phyloP scores from a whole-genome alignment of 2,113 vertebrate genomes.

The Trichomycterus rosablanca region DNA sequence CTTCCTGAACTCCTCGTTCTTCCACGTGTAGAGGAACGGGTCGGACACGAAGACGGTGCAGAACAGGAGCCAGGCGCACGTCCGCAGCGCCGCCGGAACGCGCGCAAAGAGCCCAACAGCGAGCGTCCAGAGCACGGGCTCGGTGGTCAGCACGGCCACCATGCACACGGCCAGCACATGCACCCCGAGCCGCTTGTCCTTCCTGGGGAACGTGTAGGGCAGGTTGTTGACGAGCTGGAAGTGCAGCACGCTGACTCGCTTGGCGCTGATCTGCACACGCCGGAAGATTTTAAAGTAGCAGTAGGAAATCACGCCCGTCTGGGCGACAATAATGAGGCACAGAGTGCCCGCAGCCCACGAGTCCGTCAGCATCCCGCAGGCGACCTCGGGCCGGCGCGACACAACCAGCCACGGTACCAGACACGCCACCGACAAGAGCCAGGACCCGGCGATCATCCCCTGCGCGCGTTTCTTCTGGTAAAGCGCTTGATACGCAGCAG shows the following conservation, averaged over 20 bases:
- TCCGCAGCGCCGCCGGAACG: conserved; percentile 67
- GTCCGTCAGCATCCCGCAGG: conserved; percentile 48
- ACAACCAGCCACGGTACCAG: conserved; percentile 68
- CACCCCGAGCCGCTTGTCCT: conserved; percentile 74
- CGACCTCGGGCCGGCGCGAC: conserved; percentile 10
- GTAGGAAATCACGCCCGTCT: conserved; percentile 74
- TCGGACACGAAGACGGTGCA: conserved; percentile 78
- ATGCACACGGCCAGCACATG: conserved; percentile 78
- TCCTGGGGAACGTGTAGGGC: conserved; percentile 65
- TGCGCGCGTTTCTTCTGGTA: conserved; percentile 76
- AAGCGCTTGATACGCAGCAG: conserved; percentile 77
- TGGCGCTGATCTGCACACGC: conserved; percentile 77
- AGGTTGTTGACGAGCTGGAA: conserved; percentile 81
- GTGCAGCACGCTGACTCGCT: conserved; percentile 81
- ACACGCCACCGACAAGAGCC: conserved; percentile 72
- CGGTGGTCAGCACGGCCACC: conserved; percentile 76
- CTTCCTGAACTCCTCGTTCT: conserved; percentile 81
- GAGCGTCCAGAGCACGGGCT: conserved; percentile 77
- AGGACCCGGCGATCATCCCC: conserved; percentile 76
- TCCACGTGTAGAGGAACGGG: conserved; percentile 82
- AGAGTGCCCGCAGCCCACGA: conserved; percentile 69
- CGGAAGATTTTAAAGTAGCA: conserved; percentile 83
- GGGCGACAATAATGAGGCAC: conserved; percentile 70
- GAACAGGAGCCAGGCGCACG: conserved; percentile 76
- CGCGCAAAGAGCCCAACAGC: conserved; percentile 67